Evolutionary conservation across 1,140 invertebrate genomes (phyloP).

Genomic region (Calliphora vicina): DNA sequence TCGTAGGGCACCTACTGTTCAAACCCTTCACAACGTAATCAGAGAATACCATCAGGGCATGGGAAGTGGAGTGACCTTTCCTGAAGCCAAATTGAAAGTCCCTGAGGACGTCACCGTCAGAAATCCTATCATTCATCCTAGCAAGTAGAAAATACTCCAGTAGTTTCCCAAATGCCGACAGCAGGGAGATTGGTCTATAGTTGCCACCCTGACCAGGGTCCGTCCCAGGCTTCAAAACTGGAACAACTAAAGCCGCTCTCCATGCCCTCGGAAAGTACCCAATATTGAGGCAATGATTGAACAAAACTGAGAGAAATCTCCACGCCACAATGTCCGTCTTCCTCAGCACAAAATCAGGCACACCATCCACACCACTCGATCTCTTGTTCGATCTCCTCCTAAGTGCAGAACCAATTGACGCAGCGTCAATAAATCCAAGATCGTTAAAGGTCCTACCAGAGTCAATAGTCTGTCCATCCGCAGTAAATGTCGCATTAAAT

Average conservation of each 20-base stretch:
- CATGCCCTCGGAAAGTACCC: not conserved
- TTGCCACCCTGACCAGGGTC: not conserved
- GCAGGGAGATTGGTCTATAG: not conserved
- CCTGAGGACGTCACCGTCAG: not conserved
- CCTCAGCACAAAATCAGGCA: not conserved
- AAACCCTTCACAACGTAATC: not conserved
- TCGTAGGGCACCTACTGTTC: not conserved
- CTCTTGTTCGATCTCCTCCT: not conserved
- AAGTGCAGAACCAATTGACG: not conserved
- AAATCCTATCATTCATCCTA: not conserved
- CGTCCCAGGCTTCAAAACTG: not conserved
- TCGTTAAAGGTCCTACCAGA: not conserved
- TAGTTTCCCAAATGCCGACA: not conserved
- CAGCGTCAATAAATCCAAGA: not conserved
- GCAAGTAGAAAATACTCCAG: not conserved
- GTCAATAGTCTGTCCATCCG: not conserved
- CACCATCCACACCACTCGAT: not conserved
- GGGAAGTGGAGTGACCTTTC: not conserved
- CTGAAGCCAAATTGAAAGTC: slow-evolving; percentile 7
- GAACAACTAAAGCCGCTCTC: not conserved
- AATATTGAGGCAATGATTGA: not conserved
- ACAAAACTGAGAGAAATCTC: not conserved
- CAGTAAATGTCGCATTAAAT: no score
- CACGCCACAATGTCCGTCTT: not conserved
- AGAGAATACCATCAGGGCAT: not conserved